These are phyloP conservation scores for Schlechtendalia chinensis DNA, from an alignment of 1,140 invertebrate species.

Conservation along the genomic window DNA sequence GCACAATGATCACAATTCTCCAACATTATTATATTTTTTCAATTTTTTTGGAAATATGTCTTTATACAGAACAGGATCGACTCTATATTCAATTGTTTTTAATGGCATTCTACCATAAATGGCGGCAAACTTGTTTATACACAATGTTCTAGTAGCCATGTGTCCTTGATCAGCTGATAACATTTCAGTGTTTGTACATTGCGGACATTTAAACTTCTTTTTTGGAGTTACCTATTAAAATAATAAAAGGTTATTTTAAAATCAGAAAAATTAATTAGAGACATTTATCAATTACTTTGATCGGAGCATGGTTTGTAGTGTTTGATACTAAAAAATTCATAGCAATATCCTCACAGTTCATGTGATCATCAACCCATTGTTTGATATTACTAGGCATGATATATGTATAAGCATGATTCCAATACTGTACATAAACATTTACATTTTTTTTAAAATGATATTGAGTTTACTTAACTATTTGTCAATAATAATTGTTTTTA, in stretches of 20 bases:
- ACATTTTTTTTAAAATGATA: neutral
- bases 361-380: slow-evolving; percentile 83
- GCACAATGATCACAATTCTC: slow-evolving; percentile 69
- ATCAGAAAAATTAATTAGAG: slow-evolving; percentile 2
- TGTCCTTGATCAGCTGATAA: slow-evolving; percentile 87
- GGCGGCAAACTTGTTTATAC: slow-evolving; percentile 81
- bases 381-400: slow-evolving; percentile 76
- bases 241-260: neutral
- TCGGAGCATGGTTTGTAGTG: slow-evolving; percentile 86
- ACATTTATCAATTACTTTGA: slow-evolving; percentile 67
- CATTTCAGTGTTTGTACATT: slow-evolving; percentile 92
- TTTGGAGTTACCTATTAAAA: slow-evolving; percentile 77
- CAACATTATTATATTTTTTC: slow-evolving; percentile 88
- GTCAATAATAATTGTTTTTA: slow-evolving; percentile 55
- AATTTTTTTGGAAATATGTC: slow-evolving; percentile 84
- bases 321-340: slow-evolving; percentile 93
- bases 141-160: slow-evolving; percentile 90
- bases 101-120: slow-evolving; percentile 87
- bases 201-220: slow-evolving; percentile 97
- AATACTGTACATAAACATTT: slow-evolving; percentile 61
- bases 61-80: slow-evolving; percentile 90
- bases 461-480: neutral
- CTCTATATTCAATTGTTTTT: slow-evolving; percentile 84
- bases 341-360: slow-evolving; percentile 94
- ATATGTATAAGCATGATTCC: slow-evolving; percentile 86